Evolutionary conservation across 2,797 vertebrate species (phyloP).

Genomic region (Leptodactylus fallax): DNA sequence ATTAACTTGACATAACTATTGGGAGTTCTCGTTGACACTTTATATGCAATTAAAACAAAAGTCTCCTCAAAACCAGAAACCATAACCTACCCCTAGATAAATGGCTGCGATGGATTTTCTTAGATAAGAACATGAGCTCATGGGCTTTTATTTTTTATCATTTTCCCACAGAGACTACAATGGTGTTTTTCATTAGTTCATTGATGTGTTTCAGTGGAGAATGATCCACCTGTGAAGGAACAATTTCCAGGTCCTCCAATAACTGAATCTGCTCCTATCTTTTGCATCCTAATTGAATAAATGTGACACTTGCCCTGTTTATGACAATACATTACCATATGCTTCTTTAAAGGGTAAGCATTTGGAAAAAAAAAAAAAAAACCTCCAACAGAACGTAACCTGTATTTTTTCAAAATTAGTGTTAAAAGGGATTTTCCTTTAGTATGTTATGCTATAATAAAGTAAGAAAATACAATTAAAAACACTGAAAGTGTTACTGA

Average conservation of each 20-base stretch:
- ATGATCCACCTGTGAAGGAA: not conserved
- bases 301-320: not conserved
- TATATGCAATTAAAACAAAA: conserved; percentile 28
- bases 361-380: no score
- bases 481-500: no score
- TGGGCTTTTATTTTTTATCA: not conserved
- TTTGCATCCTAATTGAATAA: conserved; percentile 1
- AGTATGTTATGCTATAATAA: no score
- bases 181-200: not conserved
- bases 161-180: conserved; percentile 27
- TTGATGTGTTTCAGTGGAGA: not conserved
- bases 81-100: not conserved
- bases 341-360: not conserved
- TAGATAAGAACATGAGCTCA: conserved; percentile 17
- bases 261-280: not conserved
- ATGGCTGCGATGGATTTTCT: not conserved
- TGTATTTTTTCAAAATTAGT: no score
- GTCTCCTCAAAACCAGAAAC: not conserved
- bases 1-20: conserved; percentile 26
- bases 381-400: not conserved
- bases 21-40: conserved; percentile 15
- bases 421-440: no score
- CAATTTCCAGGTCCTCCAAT: not conserved
- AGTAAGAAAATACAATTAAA: no score
- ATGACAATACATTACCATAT: not conserved